Conservation (phyloP, 37 sponge, comb jelly and placozoan genomes). For the Mnemiopsis leidyi region DNA sequence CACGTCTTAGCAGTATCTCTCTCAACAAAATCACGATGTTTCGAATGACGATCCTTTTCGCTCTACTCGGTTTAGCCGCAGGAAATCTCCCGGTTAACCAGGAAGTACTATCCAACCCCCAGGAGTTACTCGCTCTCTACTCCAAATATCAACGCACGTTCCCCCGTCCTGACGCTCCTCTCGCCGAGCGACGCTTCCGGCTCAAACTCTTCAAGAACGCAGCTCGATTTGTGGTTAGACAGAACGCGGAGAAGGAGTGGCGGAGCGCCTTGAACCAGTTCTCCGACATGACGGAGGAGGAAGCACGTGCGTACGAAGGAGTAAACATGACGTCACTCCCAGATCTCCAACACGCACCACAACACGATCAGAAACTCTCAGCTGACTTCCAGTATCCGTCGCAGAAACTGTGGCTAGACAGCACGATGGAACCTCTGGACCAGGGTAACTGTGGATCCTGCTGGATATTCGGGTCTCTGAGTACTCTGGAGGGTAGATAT, state of each 20-base stretch:
- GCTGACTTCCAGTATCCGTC: background rate
- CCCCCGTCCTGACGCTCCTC: background rate
- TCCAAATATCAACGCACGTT: background rate
- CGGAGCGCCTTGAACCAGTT: constrained; percentile 1
- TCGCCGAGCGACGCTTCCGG: background rate
- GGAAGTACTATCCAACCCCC: background rate
- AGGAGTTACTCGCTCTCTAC: background rate
- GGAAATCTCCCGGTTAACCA: background rate
- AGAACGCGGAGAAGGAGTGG: background rate
- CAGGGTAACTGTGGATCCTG: background rate
- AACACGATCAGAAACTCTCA: background rate
- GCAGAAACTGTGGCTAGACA: background rate
- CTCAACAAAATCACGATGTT: background rate
- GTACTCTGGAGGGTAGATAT: background rate
- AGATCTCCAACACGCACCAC: background rate
- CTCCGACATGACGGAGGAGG: background rate
- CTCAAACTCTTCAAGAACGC: background rate
- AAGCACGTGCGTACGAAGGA: background rate
- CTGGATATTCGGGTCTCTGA: background rate
- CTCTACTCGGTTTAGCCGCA: background rate
- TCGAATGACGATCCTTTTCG: background rate
- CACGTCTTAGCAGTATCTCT: background rate
- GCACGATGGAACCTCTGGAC: background rate
- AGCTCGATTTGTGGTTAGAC: background rate
- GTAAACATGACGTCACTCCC: background rate